Conservation (phyloP, 2,888 invertebrate genomes). For the Alloscopus bannaensis region DNA sequence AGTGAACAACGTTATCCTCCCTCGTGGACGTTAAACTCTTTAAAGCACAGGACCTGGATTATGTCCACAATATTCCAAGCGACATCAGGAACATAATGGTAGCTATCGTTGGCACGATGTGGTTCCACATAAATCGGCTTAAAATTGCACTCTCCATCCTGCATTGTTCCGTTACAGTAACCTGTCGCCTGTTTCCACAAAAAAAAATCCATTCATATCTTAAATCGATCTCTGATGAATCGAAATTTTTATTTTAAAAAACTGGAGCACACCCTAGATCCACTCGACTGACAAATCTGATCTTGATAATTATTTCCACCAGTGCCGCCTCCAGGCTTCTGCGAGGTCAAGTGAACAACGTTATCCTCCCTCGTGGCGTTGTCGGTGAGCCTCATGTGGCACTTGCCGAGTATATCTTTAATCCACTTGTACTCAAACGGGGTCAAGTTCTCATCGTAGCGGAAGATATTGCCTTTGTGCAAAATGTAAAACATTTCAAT, state of each 20-base stretch:
- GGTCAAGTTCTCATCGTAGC: slow-evolving; percentile 63
- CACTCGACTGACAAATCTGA: neutral
- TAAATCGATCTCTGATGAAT: too few species aligned
- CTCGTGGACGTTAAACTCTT: slow-evolving; percentile 55
- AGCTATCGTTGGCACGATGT: slow-evolving; percentile 52
- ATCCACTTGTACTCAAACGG: slow-evolving; percentile 67
- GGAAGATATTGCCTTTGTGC: slow-evolving; percentile 65
- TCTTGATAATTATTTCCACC: neutral
- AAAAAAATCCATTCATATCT: too few species aligned
- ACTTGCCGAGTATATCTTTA: slow-evolving; percentile 61
- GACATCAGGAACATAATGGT: slow-evolving; percentile 69
- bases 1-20: neutral
- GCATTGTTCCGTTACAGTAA: slow-evolving; percentile 49
- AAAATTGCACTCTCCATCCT: slow-evolving; percentile 51
- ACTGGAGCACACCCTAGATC: neutral
- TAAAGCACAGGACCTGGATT: slow-evolving; percentile 68
- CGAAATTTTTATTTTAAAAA: slow-evolving; percentile 9
- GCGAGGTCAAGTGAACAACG: neutral
- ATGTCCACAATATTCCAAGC: slow-evolving; percentile 70
- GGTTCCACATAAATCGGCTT: slow-evolving; percentile 28
- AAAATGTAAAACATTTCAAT: slow-evolving; percentile 63
- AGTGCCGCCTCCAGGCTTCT: neutral
- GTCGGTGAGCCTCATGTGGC: slow-evolving; percentile 16
- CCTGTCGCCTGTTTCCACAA: slow-evolving; percentile 57
- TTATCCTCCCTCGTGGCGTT: neutral